Base-by-base conservation (phyloP, 2,797 vertebrate species). In the Enteromius thamalakanensis region DNA sequence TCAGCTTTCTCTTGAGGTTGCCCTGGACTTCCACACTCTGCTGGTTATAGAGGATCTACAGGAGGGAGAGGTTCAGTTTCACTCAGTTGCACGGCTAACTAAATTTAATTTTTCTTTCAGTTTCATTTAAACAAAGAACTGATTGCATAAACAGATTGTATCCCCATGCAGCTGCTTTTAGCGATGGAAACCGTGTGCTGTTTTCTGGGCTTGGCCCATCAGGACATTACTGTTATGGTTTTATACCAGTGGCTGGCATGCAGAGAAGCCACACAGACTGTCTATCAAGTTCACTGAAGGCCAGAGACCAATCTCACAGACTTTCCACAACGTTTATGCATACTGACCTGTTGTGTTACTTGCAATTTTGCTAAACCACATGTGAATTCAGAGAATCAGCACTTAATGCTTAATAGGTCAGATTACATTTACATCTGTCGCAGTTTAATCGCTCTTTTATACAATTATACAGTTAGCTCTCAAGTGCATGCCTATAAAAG, bases 11-110 rank as follows among this genome's bases (percentile, higher is more conserved):
- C 94, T 96, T 97, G 0, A 95, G 94, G 90, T 96, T 92, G 26
- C 96, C 97, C 0, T 95, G 95, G 40, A 99, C 97, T 90, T 98
- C 97, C 90, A 99, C 96, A 1, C 96, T 97, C 93, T 97, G 96
- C 89, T 97, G 96, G 72, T 97, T 97, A 92, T 98, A 99, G 8
- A 99, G 94, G 91, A 99, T 98, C 98, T 99, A 92, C 71, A 62
- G 67, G 58, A 58, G 69, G 51, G 67, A 60, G 64, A 60, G 6
- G 23, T 60, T 82, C 58, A 69, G n/a, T 69, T 84, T 79, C 85
- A 76, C 76, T 29, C 29, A 53, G 47, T 17, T 67, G 34, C 65
- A 79, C 34, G 34, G 55, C 51, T 71, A 49, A 64, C 26, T 68
- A 51, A 79, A 76, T 51, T 42, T 0, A 51, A 75, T 11, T 26